A percentile compares a stretch with the other conserved stretches of the same genome.
Evolutionary conservation across 1,140 invertebrate genomes (phyloP).

Genomic region (Diploscapter pachys): DNA sequence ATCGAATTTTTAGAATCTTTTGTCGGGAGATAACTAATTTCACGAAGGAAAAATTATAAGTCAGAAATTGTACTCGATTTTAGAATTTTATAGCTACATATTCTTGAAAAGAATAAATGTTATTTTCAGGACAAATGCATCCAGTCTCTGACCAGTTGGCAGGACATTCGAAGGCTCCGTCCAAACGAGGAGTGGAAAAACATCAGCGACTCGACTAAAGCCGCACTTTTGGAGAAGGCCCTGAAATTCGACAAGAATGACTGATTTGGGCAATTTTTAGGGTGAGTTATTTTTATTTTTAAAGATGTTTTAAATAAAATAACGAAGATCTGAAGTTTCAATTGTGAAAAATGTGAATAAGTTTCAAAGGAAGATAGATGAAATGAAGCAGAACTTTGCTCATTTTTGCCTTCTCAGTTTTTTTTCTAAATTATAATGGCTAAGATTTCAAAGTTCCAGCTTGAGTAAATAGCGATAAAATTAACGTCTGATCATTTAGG

Average conservation of each 20-base stretch:
- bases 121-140: constrained; percentile 49
- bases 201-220: constrained; percentile 44
- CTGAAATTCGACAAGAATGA: constrained; percentile 34
- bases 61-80: background rate
- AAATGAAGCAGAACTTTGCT: background rate
- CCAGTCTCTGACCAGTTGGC: constrained; percentile 39
- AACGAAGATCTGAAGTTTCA: too few species aligned
- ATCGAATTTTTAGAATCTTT: background rate
- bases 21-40: background rate
- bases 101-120: background rate
- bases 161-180: constrained; percentile 40
- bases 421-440: background rate
- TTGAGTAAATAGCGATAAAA: background rate
- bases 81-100: too few species aligned
- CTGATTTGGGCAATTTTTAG: too few species aligned
- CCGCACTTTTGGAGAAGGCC: constrained; percentile 48
- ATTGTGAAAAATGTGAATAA: too few species aligned
- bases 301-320: too few species aligned
- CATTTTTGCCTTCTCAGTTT: background rate
- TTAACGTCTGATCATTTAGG: too few species aligned
- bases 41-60: background rate
- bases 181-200: constrained; percentile 47
- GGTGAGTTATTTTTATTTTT: too few species aligned
- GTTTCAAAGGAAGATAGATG: too few species aligned
- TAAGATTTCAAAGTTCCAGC: background rate